A percentile compares a stretch with the other conserved stretches of the same genome.
Evolutionary conservation across 2,113 vertebrate species (phyloP).

Genomic region (Brachyhypopomus gauderio): DNA sequence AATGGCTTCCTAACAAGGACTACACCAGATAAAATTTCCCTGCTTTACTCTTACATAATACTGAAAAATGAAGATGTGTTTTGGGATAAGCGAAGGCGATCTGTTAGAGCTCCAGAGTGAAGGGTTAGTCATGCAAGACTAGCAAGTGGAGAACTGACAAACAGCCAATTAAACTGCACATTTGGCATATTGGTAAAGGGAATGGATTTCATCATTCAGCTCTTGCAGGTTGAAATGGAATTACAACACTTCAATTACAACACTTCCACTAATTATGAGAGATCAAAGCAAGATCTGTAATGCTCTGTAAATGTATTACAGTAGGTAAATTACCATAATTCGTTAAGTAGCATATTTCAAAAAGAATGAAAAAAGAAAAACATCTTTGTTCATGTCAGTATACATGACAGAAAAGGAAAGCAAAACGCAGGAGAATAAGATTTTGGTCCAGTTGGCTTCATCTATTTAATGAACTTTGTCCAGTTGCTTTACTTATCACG

Average conservation of each 20-base stretch:
- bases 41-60: slow-evolving; percentile 2
- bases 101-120: not conserved
- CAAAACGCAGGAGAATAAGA: too few species aligned
- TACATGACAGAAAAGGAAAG: not conserved
- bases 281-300: too few species aligned
- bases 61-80: slow-evolving; percentile 2
- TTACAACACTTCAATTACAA: too few species aligned
- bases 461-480: slow-evolving; percentile 60
- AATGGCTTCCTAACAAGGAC: slow-evolving; percentile 4
- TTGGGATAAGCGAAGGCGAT: not conserved
- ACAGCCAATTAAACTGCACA: not conserved
- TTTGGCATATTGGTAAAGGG: slow-evolving; percentile 6
- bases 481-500: slow-evolving; percentile 54
- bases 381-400: slow-evolving; percentile 18
- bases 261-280: too few species aligned
- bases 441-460: slow-evolving; percentile 26
- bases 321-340: too few species aligned
- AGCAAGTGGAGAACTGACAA: not conserved
- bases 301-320: too few species aligned
- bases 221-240: not conserved
- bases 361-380: not conserved
- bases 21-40: not conserved
- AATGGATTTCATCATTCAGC: not conserved
- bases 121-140: not conserved
- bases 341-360: not conserved